These are phyloP conservation scores for Lamellibrachia columna DNA, from an alignment of 2,888 invertebrate species.

Conservation along the genomic window DNA sequence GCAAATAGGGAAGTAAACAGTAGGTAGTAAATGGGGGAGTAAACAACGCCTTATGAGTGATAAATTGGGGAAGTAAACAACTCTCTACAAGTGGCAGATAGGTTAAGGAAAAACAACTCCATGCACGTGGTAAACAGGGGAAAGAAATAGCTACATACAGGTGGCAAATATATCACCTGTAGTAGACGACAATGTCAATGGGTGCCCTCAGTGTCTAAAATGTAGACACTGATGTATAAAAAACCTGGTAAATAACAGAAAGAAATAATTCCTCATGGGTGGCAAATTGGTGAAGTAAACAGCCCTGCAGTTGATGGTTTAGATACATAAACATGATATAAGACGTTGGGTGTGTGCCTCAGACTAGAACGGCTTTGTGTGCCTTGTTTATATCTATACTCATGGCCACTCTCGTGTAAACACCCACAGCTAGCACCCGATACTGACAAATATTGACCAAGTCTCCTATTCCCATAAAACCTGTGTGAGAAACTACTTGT, in stretches of 20 bases:
- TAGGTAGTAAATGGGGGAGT: neutral
- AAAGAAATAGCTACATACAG: no score
- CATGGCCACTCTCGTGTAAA: neutral
- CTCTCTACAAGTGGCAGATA: neutral
- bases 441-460: neutral
- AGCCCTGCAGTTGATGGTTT: neutral
- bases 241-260: no score
- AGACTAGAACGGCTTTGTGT: neutral
- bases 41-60: neutral
- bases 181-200: no score
- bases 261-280: no score
- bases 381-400: neutral
- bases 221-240: no score
- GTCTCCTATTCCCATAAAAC: neutral
- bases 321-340: neutral
- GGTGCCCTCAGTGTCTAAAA: no score
- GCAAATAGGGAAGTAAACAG: neutral
- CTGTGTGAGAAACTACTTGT: neutral
- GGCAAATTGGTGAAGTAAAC: neutral
- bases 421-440: neutral
- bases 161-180: neutral
- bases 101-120: neutral
- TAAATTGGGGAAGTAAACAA: neutral
- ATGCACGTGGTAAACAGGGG: neutral
- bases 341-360: neutral